Evolutionary conservation across 2,797 vertebrate genomes (phyloP), one percentile per base, ranked within the genome.

Genomic region (Aerospiza tachiro): DNA sequence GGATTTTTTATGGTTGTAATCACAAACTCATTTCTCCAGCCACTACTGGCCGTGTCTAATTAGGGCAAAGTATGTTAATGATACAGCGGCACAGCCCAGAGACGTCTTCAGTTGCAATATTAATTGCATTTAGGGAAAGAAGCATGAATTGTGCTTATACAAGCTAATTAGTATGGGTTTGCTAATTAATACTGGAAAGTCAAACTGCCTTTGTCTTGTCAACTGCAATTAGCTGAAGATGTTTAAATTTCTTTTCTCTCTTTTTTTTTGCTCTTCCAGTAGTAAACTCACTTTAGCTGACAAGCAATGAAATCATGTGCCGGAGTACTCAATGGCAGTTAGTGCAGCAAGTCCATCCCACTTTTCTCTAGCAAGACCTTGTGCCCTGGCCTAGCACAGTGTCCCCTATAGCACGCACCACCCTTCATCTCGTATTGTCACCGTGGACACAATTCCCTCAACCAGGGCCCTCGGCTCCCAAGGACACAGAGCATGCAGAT

Each of bases 111-210:
- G 96, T 81, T 94, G 95, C 89, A 93, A 74, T 91, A 94, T 97
- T 98, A 98, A 98, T 97, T 97, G 96, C 94, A 90, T 97, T 98
- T 97, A 97, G 94, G 94, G 96, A 96, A 97, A 97, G 97, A 97
- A 90, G 96, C 95, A 96, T 84, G 96, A 97, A 95, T 96, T 97
- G 93, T 94, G 94, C 95, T 98, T 97, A 96, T 96, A 97, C 97
- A 97, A 95, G 94, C 96, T 97, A 97, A 98, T 98, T 97, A 98
- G 97, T 97, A 96, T 91, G 95, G 96, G 95, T 92, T 97, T 97
- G 95, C 97, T 98, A 98, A 98, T 98, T 98, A 98, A 98, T 97
- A 98, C 97, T 95, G 97, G 95, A 97, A 97, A 98, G 97, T 98
- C 97, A 96, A 97, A 95, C 92, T 96, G 95, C 94, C 97, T 97